Conservation (phyloP, 2,888 invertebrate species). For the Tridacna crocea region DNA sequence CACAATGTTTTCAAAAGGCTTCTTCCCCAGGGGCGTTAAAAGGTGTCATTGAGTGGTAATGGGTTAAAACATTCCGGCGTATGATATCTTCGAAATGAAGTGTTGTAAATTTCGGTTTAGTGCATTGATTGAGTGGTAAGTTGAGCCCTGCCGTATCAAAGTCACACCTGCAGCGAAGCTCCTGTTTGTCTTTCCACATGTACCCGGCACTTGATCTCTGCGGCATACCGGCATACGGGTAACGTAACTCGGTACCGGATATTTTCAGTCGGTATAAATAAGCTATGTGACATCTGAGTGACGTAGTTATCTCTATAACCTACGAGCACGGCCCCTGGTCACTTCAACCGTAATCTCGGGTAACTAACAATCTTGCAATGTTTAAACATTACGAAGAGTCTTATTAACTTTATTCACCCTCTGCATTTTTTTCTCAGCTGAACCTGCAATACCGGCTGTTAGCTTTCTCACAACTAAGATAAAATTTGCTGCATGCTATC, state of each 20-base stretch:
- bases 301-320: constrained; percentile 17
- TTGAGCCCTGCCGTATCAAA: constrained; percentile 51
- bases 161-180: constrained; percentile 56
- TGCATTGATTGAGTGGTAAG: constrained; percentile 45
- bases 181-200: constrained; percentile 54
- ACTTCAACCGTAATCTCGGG: constrained; percentile 11
- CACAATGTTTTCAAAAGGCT: no score
- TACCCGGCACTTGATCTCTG: constrained; percentile 45
- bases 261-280: constrained; percentile 19
- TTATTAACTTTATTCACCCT: no score
- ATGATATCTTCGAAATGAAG: constrained; percentile 51
- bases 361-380: no score
- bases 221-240: constrained; percentile 24
- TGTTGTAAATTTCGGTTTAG: constrained; percentile 50
- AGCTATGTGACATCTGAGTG: constrained; percentile 15
- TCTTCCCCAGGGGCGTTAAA: no score
- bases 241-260: constrained; percentile 37
- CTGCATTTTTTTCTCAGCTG: no score
- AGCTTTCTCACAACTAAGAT: no score
- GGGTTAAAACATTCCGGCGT: constrained; percentile 37
- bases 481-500: no score
- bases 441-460: no score
- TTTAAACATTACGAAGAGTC: no score
- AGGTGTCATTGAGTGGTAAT: not conserved
- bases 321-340: constrained; percentile 12